These are phyloP conservation scores for Apteryx owenii DNA, from an alignment of 2,113 vertebrate species.

Conservation along the genomic window DNA sequence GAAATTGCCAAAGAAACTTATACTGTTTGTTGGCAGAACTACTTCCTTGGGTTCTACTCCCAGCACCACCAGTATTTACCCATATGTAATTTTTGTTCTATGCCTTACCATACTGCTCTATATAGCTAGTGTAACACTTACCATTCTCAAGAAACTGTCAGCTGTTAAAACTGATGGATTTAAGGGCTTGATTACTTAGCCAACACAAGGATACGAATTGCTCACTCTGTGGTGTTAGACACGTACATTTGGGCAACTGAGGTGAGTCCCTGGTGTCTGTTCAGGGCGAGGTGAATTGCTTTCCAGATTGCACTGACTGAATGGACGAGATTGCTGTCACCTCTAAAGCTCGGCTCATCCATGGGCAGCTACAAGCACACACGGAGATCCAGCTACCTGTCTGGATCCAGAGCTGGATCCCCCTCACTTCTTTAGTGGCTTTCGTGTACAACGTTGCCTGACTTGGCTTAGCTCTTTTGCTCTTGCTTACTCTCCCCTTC, in stretches of 20 bases:
- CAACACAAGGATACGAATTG: fast-evolving
- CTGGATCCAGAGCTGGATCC: neutral
- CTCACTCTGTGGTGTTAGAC: neutral
- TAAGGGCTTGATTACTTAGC: neutral
- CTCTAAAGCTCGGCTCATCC: neutral
- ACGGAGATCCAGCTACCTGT: fast-evolving
- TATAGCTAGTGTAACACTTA: fast-evolving
- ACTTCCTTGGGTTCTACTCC: neutral
- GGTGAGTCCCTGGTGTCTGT: neutral
- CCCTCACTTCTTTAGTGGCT: neutral
- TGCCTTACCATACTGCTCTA: neutral
- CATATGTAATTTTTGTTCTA: fast-evolving
- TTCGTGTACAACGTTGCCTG: neutral
- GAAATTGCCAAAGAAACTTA: neutral
- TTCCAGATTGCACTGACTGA: neutral
- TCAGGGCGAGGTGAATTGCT: neutral
- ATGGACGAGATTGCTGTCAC: neutral
- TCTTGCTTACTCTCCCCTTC: neutral
- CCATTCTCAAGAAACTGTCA: neutral
- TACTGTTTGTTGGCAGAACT: neutral
- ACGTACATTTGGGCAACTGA: fast-evolving
- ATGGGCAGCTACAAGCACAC: fast-evolving
- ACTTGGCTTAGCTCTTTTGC: neutral
- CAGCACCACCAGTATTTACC: neutral
- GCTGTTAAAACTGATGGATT: neutral